A percentile compares a stretch with the other conserved stretches of the same genome.
Conservation (phyloP, 1,140 invertebrate genomes). For the Chionoecetes opilio region DNA sequence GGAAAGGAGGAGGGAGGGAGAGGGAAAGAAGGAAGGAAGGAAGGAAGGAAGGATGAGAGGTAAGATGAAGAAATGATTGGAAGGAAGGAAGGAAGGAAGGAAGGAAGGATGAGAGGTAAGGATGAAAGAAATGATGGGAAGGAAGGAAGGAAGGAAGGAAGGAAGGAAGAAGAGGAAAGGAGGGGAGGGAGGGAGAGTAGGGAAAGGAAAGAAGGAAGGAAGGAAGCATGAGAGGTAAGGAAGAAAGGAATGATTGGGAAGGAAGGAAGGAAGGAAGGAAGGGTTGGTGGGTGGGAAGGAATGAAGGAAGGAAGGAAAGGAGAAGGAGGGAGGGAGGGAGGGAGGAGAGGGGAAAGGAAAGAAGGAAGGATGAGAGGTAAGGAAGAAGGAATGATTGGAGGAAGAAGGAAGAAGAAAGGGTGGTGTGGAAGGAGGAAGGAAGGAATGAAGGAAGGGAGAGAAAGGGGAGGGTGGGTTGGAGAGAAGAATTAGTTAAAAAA, state of each 20-base stretch:
- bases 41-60: neutral
- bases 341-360: neutral
- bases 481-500: too few species aligned
- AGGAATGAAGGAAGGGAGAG: neutral
- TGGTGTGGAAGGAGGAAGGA: neutral
- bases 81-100: neutral
- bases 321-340: neutral
- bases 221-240: neutral
- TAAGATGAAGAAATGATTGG: too few species aligned
- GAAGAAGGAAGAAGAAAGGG: neutral
- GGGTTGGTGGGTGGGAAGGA: too few species aligned
- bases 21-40: neutral
- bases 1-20: too few species aligned
- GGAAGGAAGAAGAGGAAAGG: neutral
- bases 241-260: neutral
- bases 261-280: neutral
- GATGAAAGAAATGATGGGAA: neutral
- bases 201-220: neutral
- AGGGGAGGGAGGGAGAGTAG: too few species aligned
- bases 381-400: neutral
- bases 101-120: neutral
- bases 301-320: neutral
- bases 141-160: neutral
- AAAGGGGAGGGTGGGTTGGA: too few species aligned
- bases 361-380: neutral